A percentile compares a stretch with the other conserved stretches of the same genome.
These are phyloP conservation scores for Hybognathus amarus DNA, from an alignment of 2,797 vertebrate genomes.

Conservation along the genomic window DNA sequence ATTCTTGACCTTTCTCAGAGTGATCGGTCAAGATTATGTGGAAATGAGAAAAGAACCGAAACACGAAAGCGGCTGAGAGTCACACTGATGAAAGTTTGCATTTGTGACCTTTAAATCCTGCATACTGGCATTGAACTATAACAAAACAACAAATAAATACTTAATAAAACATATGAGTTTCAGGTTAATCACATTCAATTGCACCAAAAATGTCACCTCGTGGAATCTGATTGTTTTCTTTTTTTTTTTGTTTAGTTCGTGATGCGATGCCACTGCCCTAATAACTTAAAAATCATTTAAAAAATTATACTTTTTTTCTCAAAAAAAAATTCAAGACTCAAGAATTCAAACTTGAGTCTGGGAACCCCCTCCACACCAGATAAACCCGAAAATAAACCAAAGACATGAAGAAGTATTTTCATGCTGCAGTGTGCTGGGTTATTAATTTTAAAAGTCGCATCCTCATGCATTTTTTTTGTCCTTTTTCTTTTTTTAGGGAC, in stretches of 20 bases:
- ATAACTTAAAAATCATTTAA: too few relatives aligned
- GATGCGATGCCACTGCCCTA: too few relatives aligned
- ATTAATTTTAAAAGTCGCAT: conserved; percentile 34
- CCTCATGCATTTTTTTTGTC: conserved; percentile 7
- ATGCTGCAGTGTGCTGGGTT: conserved; percentile 15
- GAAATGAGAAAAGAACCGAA: conserved; percentile 32
- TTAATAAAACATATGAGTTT: background rate
- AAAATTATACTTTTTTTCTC: too few relatives aligned
- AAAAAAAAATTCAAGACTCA: too few relatives aligned
- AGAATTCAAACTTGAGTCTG: background rate
- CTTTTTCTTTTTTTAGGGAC: background rate
- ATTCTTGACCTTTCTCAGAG: conserved; percentile 1
- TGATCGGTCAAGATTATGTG: background rate
- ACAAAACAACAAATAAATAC: background rate
- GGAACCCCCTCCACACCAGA: background rate
- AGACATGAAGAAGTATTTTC: conserved; percentile 6
- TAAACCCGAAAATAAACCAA: conserved; percentile 20
- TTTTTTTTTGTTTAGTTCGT: too few relatives aligned
- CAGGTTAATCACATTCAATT: too few relatives aligned
- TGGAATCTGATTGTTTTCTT: too few relatives aligned
- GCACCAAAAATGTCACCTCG: background rate
- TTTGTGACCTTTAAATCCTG: background rate
- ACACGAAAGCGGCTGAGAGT: background rate
- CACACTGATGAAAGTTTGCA: background rate
- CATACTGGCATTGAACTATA: background rate